These are phyloP conservation scores for Thamnaconus septentrionalis DNA, from an alignment of 2,113 vertebrate species.

Conservation along the genomic window DNA sequence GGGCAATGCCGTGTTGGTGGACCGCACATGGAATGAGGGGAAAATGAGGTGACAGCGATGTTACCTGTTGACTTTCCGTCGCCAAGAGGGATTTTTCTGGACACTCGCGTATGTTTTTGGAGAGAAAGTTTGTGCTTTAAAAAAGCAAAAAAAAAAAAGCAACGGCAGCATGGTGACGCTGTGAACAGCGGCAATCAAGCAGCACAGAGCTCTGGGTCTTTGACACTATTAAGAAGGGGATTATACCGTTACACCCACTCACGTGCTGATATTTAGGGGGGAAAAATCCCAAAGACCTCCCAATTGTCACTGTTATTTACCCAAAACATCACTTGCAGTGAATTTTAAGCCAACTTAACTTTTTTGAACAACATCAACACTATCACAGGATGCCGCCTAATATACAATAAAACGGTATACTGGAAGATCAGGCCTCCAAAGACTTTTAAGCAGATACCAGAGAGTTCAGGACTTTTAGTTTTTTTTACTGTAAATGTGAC, in stretches of 20 bases:
- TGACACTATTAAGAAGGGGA: conserved; percentile 39
- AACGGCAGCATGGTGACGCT: conserved; percentile 38
- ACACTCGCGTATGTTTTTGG: conserved; percentile 19
- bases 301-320: conserved; percentile 14
- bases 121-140: conserved; percentile 48
- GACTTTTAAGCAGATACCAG: too few species aligned
- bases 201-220: conserved; percentile 39
- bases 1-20: conserved; percentile 49
- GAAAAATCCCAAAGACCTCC: conserved; percentile 23
- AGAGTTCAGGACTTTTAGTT: too few species aligned
- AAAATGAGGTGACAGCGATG: conserved; percentile 53
- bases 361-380: conserved; percentile 1
- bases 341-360: too few species aligned
- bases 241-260: conserved; percentile 45
- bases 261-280: conserved; percentile 15
- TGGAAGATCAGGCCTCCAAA: too few species aligned
- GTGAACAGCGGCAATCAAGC: conserved; percentile 32
- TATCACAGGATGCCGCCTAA: not conserved
- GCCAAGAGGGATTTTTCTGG: conserved; percentile 43
- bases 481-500: too few species aligned
- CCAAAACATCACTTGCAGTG: too few species aligned
- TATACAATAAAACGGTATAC: too few species aligned
- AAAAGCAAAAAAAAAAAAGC: conserved; percentile 54
- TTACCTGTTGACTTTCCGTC: conserved; percentile 58
- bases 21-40: conserved; percentile 25